Base-by-base conservation (phyloP, 1,140 invertebrate species). In the Sarcophaga peregrina region DNA sequence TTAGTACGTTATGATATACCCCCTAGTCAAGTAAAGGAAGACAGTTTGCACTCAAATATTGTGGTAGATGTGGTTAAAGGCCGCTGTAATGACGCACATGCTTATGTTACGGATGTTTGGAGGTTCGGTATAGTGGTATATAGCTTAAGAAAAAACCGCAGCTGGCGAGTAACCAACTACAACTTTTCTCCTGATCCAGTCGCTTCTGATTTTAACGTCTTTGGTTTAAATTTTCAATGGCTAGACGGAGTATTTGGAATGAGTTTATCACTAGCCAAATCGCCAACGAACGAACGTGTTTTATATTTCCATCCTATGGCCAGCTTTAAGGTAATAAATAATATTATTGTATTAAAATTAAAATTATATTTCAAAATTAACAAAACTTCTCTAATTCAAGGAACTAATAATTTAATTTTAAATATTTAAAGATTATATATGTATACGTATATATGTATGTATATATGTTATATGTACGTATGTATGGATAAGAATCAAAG, bases 281-380 rank as follows among this genome's bases (percentile, higher is more conserved):
- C 50, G 7, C 52, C 81, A n/a, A 86, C 87, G n/a, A 87, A 85
- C 9, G 93, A 95, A 20, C 91, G 94, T 62, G 91, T 93, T 2
- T 85, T 96, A 9, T 96, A 93, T 84, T 96, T 96, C 86, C 95
- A 96, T 90, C 93, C 96, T 0, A 94, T 96, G 94, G 95, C 95
- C 0, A 95, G 95, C 86, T 95, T 93, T 84, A 91, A 92, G 87
- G 89, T 90, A 62, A 37, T 37, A 37, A 37, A 37, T 37, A 37
- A 37, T 37, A 37, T 37, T 37, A 37, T 37, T 37, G 25, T 37
- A 37, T 2, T 37, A 37, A 37, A 37, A 37, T 37, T 37, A 1
- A 37, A 37, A 37, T 37, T 37, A 37, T 37, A 37, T 37, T 2
- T n/a, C n/a, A 37, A 37, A 37, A 37, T 37, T 37, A 37, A 37